Evolutionary conservation across 2,797 vertebrate species (phyloP), one percentile per base, ranked within the genome.

Genomic region (Benthosema pterotum): DNA sequence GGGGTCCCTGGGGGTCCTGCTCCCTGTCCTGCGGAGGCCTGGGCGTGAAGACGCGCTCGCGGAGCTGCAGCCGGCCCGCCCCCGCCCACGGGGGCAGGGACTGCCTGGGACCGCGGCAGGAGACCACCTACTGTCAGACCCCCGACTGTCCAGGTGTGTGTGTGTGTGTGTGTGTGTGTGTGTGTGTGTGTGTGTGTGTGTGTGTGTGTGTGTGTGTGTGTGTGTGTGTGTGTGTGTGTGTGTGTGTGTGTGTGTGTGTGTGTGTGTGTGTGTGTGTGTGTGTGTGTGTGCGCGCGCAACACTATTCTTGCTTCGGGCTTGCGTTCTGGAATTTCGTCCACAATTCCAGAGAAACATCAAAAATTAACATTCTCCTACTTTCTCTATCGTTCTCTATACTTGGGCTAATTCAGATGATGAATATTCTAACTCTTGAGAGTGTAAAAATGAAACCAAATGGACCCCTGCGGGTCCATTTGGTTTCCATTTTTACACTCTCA

Each of bases 21-120:
- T 95, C 95, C 0, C 78, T 88, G 28, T 93, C 87, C 69, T 98
- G 95, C 9, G 96, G 96, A 0, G 94, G 93, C 11, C 79, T 95
- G 49, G 96, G 96, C 0, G 82, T 94, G 60, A 95, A 88, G 74
- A 91, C 62, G 4, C 91, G 95, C 25, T 78, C 59, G 22, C 88
- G 94, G 16, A 60, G 71, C 57, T 97, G 95, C 78, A 63, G 76
- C 13, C 64, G 67, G 5, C 94, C 95, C 0, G 45, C 57, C 0
- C 91, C 91, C 0, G 74, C 88, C 19, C 73, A 91, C 0, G 90
- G 92, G 7, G 94, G 93, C 5, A 86, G 62, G 69, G 85, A 87
- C 57, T 96, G 96, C 72, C 55, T 28, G 0, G 95, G 93, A 13
- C 79, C 91, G 1, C 77, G 19, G 0, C 78, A 84, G 54, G 95